phyloP scores from a whole-genome alignment of 2,797 vertebrate genomes.

The Nyctalus aviator region DNA sequence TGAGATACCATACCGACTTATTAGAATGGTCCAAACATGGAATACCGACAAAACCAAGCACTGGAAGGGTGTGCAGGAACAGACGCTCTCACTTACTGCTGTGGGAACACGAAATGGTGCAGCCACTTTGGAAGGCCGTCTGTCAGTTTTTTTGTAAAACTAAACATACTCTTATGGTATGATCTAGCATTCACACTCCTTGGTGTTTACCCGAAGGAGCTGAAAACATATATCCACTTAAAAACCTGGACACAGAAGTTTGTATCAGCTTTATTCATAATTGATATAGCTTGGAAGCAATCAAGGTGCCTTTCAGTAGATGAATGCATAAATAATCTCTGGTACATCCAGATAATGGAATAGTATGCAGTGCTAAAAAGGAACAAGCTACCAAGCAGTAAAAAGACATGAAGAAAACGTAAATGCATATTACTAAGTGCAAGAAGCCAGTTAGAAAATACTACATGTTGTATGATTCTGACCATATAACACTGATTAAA shows the following conservation, averaged over 20 bases:
- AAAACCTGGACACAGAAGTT: neutral
- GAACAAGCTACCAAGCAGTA: neutral
- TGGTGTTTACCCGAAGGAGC: neutral
- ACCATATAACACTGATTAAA: neutral
- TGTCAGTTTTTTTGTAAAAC: neutral
- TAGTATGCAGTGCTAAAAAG: neutral
- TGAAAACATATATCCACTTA: neutral
- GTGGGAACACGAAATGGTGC: neutral
- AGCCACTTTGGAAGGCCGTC: neutral
- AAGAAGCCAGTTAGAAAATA: neutral
- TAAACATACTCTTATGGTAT: neutral
- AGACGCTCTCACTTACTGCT: neutral
- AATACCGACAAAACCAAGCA: neutral
- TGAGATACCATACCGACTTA: neutral
- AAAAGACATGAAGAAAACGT: neutral
- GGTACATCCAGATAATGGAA: neutral
- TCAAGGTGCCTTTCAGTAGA: neutral
- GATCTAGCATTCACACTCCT: neutral
- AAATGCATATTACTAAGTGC: neutral
- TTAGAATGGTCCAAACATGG: neutral
- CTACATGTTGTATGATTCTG: neutral
- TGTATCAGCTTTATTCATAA: conserved; percentile 8
- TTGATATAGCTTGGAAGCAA: neutral
- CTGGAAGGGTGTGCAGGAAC: neutral
- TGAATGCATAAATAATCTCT: neutral